Percentiles rank a stretch among this genome's conserved stretches.
Conservation (phyloP, 2,797 vertebrate species). For the Chromis chromis region DNA sequence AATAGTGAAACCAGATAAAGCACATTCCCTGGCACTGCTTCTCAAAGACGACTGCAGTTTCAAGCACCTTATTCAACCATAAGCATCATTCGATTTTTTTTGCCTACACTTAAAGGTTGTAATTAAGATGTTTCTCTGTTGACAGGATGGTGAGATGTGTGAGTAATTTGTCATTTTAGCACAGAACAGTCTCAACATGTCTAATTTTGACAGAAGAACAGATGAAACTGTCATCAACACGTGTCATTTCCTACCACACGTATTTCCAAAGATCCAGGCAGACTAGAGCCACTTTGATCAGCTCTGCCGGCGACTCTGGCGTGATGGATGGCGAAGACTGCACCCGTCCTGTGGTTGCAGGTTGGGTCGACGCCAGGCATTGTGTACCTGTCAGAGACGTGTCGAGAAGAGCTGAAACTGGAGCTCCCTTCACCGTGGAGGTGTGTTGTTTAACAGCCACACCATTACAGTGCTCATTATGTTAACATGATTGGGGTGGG, state of each 20-base stretch:
- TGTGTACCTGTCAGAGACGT: constrained; percentile 78
- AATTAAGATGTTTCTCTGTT: constrained; percentile 21
- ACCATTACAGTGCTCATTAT: constrained; percentile 75
- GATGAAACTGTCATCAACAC: constrained; percentile 14
- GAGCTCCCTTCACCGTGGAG: constrained; percentile 59
- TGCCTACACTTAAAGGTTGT: neutral
- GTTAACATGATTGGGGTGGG: constrained; percentile 76
- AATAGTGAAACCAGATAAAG: constrained; percentile 7
- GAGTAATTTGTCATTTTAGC: constrained; percentile 20
- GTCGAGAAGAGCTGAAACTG: constrained; percentile 65
- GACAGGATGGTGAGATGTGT: neutral
- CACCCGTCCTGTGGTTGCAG: constrained; percentile 48
- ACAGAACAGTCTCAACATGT: constrained; percentile 20
- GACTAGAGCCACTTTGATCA: constrained; percentile 28
- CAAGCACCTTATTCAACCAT: neutral
- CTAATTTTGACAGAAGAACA: constrained; percentile 7
- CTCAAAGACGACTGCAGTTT: constrained; percentile 19
- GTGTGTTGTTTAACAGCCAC: constrained; percentile 71
- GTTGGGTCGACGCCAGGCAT: constrained; percentile 61
- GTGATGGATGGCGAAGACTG: constrained; percentile 63
- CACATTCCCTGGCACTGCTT: constrained; percentile 2
- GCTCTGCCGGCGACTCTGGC: constrained; percentile 27
- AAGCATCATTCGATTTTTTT: neutral
- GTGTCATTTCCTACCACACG: constrained; percentile 19
- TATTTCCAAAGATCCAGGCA: constrained; percentile 26